Base-by-base conservation (phyloP, 2,113 vertebrate species). In the Sceloporus undulatus region DNA sequence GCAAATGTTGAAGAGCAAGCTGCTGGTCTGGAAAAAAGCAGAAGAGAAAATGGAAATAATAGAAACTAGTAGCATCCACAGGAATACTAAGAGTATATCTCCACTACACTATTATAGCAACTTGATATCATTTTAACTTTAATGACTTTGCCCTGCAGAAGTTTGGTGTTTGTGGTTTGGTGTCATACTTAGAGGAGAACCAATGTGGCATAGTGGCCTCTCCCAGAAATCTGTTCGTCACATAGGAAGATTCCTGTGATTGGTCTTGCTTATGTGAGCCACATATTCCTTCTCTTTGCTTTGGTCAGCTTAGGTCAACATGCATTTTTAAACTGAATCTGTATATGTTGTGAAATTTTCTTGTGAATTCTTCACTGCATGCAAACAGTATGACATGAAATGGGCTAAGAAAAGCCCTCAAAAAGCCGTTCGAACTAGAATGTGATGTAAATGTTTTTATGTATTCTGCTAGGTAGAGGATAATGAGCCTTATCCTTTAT, bases 401-500 rank as follows among this genome's bases (percentile, higher is more conserved):
- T 81, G 14, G 16, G 13, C 16, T 76, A 65, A 68, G 10, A 48
- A 48, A 66, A 42, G 29, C 21, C 65, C 66, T 21, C 2, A 71
- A 52, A 11, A 18, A 71, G 42, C 16, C 52, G 8, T 19, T 42
- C 68, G n/a, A 85, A 85, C 9, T 9, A 19, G 25, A 29, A 48
- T n/a, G 34, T 25, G 14, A n/a, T 77, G 38, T 65, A 27, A 38
- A 56, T 13, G 25, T 52, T 68, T 71, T 71, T 66, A 38, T 71
- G 14, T 9, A 56, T 19, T 85, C 10, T 73, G 29, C 52, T 21
- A 56, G 42, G 14, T 34, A 68, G 42, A 77, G 5, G 66, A 78
- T 77, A 74, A 88, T 82, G 78, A 84, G 4, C 4, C 84, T 90
- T 65, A 11, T 8, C 18, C 6, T 90, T 89, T 48, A 19, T 23